Conservation (phyloP, 2,888 invertebrate genomes). For the Theristus sp. region DNA sequence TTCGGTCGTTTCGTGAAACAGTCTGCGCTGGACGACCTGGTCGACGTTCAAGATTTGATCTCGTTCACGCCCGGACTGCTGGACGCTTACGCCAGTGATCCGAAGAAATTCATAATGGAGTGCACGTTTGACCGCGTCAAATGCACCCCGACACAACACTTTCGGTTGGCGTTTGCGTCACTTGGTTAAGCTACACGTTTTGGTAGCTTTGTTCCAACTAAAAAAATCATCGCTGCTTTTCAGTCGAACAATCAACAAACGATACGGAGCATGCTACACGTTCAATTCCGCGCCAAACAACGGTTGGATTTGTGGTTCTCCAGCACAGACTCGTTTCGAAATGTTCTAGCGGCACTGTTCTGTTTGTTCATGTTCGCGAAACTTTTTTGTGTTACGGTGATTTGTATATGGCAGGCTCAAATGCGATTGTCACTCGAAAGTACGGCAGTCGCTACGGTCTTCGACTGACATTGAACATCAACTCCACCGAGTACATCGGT, state of each 20-base stretch:
- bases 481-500: not conserved
- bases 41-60: not conserved
- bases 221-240: too few species aligned
- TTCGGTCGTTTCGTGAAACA: not conserved
- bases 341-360: too few species aligned
- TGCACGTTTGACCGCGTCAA: constrained; percentile 3
- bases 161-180: too few species aligned
- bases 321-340: too few species aligned
- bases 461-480: constrained; percentile 1
- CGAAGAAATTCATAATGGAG: constrained; percentile 2
- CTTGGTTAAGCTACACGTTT: too few species aligned
- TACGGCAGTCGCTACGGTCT: constrained; percentile 1
- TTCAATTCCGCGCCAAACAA: constrained; percentile 7
- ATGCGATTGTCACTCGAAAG: not conserved
- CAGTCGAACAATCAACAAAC: constrained; percentile 3
- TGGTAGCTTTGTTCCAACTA: too few species aligned
- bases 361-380: too few species aligned
- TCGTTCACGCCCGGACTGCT: not conserved
- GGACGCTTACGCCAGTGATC: not conserved
- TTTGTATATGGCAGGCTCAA: too few species aligned
- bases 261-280: constrained; percentile 13
- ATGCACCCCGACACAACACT: not conserved
- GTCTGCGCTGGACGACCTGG: not conserved
- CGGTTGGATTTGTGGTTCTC: not conserved
- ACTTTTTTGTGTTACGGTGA: too few species aligned